Conservation (phyloP, 2,888 invertebrate genomes). For the Cataglyphis livida region DNA sequence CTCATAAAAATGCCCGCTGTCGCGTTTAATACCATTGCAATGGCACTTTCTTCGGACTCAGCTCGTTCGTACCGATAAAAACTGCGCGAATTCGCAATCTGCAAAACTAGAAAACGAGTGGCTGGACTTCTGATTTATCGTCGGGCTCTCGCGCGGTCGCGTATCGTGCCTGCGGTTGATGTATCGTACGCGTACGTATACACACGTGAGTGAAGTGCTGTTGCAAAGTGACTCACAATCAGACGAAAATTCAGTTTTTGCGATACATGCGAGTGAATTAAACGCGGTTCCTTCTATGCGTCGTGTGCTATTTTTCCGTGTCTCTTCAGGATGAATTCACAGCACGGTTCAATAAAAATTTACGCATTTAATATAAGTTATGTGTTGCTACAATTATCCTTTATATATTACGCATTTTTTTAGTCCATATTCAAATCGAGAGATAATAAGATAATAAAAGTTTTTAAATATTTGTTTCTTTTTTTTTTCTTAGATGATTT, state of each 20-base stretch:
- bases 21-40: constrained; percentile 64
- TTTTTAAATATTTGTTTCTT: constrained; percentile 6
- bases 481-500: background rate
- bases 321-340: background rate
- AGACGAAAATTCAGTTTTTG: constrained; percentile 40
- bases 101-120: constrained; percentile 71
- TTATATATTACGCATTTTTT: background rate
- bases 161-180: constrained; percentile 51
- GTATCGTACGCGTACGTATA: constrained; percentile 26
- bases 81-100: constrained; percentile 74
- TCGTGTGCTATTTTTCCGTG: constrained; percentile 2
- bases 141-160: constrained; percentile 34
- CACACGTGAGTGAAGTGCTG: constrained; percentile 46
- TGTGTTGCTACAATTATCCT: background rate
- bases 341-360: background rate
- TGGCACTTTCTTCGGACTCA: constrained; percentile 69
- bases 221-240: constrained; percentile 48
- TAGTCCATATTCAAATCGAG: background rate
- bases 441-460: background rate
- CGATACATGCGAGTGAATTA: constrained; percentile 27
- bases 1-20: constrained; percentile 69
- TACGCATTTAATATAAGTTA: background rate
- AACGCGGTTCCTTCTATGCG: constrained; percentile 3
- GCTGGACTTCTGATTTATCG: constrained; percentile 76
- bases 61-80: constrained; percentile 63